Evolutionary conservation across 1,140 invertebrate genomes (phyloP), one percentile per base, ranked within the genome.

Genomic region (Drosophila fuyamai): DNA sequence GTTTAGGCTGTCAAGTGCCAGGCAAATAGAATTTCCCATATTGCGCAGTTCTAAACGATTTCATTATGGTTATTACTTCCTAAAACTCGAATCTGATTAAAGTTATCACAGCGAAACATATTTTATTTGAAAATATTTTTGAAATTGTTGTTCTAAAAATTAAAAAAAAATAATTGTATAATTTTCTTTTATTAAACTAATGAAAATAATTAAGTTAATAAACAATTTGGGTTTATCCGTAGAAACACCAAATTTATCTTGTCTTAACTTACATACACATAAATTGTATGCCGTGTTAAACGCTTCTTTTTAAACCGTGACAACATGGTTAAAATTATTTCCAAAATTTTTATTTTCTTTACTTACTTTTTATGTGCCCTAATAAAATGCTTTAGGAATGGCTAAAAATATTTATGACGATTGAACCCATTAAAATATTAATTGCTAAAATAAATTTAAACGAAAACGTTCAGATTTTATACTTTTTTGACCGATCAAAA

Each of bases 51-150:
- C 36, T 43, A 32, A 41, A 7, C 46, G 48, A 53, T 82, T 73
- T 66, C 53, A 55, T 57, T 84, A 84, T 46, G 53, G 54, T 36
- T 68, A 67, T 67, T 79, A 82, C 70, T 65, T 65, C 18, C 14
- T 29, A 12, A 27, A 44, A 43, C 36, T 29, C 36, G 12, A 36
- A 57, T 44, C 16, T 27, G 41, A 51, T 74, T 71, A 35, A 46
- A 16, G 12, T 41, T 41, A 66, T 35, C 18, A 23, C 41, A 6
- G 10, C 1, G 1, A 48, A 40, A 46, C 8, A 35, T 16, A 23
- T 51, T 35, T 9, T 16, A 10, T 38, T 4, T 38, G 10, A 38
- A 3, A 38, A 4, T 10, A 38, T 38, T 32, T 32, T 32, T 8
- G 29, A 32, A 32, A 32, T 7, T n/a, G n/a, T 7, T 23, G 23